Conservation (phyloP, 2,113 vertebrate species). For the Neogale vison region DNA sequence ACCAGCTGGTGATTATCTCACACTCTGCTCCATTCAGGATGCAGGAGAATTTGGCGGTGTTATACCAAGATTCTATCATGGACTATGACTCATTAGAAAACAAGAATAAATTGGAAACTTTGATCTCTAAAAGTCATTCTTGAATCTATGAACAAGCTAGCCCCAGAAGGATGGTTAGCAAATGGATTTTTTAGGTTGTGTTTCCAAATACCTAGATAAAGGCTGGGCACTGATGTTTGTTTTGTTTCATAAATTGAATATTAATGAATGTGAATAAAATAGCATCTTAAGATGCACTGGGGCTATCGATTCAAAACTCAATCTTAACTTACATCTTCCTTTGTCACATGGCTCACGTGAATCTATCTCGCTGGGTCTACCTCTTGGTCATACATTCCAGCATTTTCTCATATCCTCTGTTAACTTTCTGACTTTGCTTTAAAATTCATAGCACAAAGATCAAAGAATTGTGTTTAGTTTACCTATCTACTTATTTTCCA, state of each 20-base stretch:
- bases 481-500: background rate
- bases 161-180: background rate
- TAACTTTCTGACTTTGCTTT: background rate
- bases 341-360: background rate
- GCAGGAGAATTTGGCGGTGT: background rate
- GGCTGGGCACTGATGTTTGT: background rate
- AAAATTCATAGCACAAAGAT: slow-evolving; percentile 19
- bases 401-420: background rate
- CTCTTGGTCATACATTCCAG: background rate
- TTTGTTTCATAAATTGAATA: slow-evolving; percentile 7
- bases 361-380: background rate
- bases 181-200: background rate
- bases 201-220: background rate
- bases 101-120: background rate
- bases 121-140: background rate
- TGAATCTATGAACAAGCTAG: background rate
- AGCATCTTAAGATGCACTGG: background rate
- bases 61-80: background rate
- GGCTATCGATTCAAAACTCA: background rate
- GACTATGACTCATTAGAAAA: background rate
- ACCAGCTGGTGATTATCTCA: background rate
- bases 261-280: background rate
- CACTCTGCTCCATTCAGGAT: background rate
- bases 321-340: slow-evolving; percentile 32
- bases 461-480: background rate